Conservation (phyloP, 2,113 vertebrate species). For the Penelope pileata region DNA sequence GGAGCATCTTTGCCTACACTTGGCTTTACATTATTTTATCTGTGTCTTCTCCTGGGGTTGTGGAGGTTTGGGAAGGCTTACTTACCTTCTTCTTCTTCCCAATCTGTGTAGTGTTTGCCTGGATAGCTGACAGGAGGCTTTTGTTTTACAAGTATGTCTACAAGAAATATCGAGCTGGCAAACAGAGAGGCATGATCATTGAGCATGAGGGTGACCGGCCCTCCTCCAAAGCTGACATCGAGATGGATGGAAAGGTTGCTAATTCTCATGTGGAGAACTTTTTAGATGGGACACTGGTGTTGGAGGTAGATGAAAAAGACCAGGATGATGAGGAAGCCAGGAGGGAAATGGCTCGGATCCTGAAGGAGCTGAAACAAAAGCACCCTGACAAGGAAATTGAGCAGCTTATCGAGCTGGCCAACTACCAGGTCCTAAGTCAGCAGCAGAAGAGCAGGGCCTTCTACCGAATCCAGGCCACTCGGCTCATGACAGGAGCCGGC, state of each 20-base stretch:
- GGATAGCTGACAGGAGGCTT: constrained; percentile 93
- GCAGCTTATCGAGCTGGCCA: constrained; percentile 90
- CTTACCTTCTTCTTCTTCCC: constrained; percentile 97
- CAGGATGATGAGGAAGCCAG: constrained; percentile 89
- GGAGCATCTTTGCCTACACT: constrained; percentile 97
- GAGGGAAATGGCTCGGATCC: constrained; percentile 88
- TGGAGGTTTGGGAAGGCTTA: constrained; percentile 96
- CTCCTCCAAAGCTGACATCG: constrained; percentile 86
- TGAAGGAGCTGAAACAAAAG: constrained; percentile 95
- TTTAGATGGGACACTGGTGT: constrained; percentile 90
- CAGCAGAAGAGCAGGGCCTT: constrained; percentile 95
- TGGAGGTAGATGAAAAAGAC: constrained; percentile 84
- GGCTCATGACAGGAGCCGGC: constrained; percentile 92
- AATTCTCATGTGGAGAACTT: constrained; percentile 88
- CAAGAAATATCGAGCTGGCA: constrained; percentile 92
- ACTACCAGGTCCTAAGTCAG: constrained; percentile 92
- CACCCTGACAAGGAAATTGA: constrained; percentile 93
- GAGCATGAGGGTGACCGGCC: constrained; percentile 92
- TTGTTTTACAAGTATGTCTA: constrained; percentile 96
- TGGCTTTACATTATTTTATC: constrained; percentile 98
- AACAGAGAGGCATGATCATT: constrained; percentile 92
- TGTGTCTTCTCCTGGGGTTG: constrained; percentile 89
- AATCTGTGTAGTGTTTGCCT: constrained; percentile 92
- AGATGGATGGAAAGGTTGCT: constrained; percentile 90
- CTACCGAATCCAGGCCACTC: constrained; percentile 94